Evolutionary conservation across 2,113 vertebrate species (phyloP).

Genomic region (Drymodes brunneopygia): DNA sequence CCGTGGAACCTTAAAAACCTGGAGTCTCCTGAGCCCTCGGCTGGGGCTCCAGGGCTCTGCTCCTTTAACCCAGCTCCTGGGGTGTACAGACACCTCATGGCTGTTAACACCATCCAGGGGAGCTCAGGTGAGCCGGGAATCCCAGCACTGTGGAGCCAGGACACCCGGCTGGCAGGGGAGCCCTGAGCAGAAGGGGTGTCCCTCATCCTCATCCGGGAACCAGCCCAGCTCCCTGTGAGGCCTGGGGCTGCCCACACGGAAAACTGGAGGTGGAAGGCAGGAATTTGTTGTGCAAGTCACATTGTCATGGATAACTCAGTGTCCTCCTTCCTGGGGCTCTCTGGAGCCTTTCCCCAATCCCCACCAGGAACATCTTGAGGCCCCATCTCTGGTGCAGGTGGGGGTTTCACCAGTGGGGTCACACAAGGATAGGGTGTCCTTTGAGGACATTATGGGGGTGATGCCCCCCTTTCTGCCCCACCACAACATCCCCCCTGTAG

Average conservation of each 20-base stretch:
- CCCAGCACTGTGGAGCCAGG: background rate
- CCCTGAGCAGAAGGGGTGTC: background rate
- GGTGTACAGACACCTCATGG: background rate
- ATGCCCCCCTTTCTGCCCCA: background rate
- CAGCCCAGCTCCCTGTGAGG: background rate
- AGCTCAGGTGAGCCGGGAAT: background rate
- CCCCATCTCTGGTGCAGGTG: accelerated
- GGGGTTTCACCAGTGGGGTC: background rate
- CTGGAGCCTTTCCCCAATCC: background rate
- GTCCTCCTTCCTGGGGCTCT: background rate
- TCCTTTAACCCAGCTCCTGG: background rate
- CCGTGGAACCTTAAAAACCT: accelerated
- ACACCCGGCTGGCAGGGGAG: background rate
- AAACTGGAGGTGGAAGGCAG: background rate
- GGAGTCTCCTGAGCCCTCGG: accelerated
- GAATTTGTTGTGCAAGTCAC: background rate
- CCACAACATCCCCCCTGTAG: accelerated
- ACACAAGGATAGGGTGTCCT: accelerated
- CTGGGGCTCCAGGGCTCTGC: accelerated
- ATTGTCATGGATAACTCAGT: background rate
- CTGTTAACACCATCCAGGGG: accelerated
- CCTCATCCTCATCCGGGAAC: background rate
- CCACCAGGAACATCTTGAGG: accelerated
- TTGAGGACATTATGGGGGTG: background rate
- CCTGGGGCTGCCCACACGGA: background rate